Conservation (phyloP, 2,888 invertebrate species). For the Schizaphis graminum region DNA sequence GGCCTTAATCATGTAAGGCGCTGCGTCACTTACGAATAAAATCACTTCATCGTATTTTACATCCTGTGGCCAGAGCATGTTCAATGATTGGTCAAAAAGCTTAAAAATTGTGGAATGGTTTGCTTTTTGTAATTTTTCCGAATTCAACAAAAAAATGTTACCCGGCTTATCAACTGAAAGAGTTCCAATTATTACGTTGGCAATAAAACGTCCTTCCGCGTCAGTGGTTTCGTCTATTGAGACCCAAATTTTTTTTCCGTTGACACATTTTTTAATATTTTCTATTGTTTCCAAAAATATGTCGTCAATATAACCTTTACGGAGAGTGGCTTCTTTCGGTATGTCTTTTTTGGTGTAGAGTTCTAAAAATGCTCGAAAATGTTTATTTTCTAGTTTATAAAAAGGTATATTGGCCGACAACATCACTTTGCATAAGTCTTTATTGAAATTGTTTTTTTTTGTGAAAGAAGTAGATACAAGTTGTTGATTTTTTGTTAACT, state of each 20-base stretch:
- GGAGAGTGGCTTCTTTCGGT: slow-evolving; percentile 28
- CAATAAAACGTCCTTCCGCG: slow-evolving; percentile 51
- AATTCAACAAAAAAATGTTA: slow-evolving; percentile 39
- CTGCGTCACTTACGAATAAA: slow-evolving; percentile 66
- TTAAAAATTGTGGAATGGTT: slow-evolving; percentile 51
- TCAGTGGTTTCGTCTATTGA: background rate
- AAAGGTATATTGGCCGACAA: background rate
- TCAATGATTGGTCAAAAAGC: slow-evolving; percentile 38
- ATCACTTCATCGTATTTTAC: slow-evolving; percentile 50
- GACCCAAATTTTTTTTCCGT: slow-evolving; percentile 39
- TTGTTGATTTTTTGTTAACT: background rate
- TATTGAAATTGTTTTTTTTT: too few relatives aligned
- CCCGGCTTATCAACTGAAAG: slow-evolving; percentile 27
- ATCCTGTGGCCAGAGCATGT: slow-evolving; percentile 53
- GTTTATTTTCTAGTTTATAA: slow-evolving; percentile 34
- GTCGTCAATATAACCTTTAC: slow-evolving; percentile 29
- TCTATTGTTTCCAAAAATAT: slow-evolving; percentile 43
- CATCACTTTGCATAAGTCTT: background rate
- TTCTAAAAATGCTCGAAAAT: slow-evolving; percentile 43
- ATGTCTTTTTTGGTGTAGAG: slow-evolving; percentile 28
- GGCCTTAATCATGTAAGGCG: slow-evolving; percentile 69
- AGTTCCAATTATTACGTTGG: slow-evolving; percentile 56
- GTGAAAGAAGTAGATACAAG: slow-evolving; percentile 8
- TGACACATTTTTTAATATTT: slow-evolving; percentile 42
- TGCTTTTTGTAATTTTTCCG: slow-evolving; percentile 42